Conservation (phyloP, 2,797 vertebrate genomes). For the Pseudotriccus pelzelni region DNA sequence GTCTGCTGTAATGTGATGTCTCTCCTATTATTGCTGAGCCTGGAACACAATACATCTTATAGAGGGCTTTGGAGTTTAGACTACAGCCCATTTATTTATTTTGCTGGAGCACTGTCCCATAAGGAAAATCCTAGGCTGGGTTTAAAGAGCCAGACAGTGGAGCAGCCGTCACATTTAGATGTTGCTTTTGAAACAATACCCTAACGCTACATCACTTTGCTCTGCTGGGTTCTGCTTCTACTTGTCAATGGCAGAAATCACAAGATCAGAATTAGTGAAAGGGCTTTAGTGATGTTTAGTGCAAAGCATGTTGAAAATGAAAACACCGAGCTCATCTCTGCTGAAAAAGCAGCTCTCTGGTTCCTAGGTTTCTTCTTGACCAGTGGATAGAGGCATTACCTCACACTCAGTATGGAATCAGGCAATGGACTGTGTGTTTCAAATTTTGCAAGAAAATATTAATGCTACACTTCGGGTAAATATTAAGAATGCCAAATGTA, state of each 20-base stretch:
- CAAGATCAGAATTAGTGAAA: constrained; percentile 50
- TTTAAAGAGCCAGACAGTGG: constrained; percentile 60
- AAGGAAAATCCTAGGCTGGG: constrained; percentile 49
- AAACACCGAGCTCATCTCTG: constrained; percentile 25
- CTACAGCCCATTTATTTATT: constrained; percentile 56
- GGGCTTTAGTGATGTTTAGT: constrained; percentile 25
- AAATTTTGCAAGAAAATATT: background rate
- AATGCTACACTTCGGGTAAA: background rate
- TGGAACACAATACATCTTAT: constrained; percentile 55
- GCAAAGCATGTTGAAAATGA: constrained; percentile 49
- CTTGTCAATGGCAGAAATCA: constrained; percentile 53
- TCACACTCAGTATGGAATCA: background rate
- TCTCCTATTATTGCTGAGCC: constrained; percentile 26
- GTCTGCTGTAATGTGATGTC: constrained; percentile 13
- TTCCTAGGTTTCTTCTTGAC: constrained; percentile 23
- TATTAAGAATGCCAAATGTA: background rate
- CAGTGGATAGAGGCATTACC: background rate
- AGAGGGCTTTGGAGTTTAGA: constrained; percentile 61
- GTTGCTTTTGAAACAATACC: constrained; percentile 65
- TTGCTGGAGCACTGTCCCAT: constrained; percentile 54
- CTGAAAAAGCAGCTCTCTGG: constrained; percentile 46
- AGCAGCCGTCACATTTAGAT: constrained; percentile 50
- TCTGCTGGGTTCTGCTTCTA: constrained; percentile 46
- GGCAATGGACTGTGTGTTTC: background rate
- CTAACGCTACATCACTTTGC: constrained; percentile 57